Conservation (phyloP, 2,888 invertebrate genomes). For the Kuschelorhynchus macadamiae region DNA sequence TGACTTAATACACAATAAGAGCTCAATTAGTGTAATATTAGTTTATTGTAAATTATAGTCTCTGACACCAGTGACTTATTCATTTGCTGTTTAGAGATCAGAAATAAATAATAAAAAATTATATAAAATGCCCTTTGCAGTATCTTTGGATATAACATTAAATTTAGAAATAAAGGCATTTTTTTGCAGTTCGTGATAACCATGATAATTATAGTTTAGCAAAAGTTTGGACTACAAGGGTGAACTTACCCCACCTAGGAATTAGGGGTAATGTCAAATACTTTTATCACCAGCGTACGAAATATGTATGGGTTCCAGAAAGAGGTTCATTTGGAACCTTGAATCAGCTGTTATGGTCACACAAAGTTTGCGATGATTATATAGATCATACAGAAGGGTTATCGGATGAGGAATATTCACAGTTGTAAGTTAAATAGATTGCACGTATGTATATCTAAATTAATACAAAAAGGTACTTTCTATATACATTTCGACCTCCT, state of each 20-base stretch:
- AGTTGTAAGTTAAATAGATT: constrained; percentile 74
- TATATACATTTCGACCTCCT: too few relatives aligned
- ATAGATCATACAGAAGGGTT: constrained; percentile 72
- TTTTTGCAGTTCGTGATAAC: constrained; percentile 36
- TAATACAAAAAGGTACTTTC: too few relatives aligned
- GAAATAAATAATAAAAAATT: too few relatives aligned
- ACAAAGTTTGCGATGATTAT: constrained; percentile 68
- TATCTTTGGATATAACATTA: too few relatives aligned
- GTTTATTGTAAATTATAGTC: too few relatives aligned
- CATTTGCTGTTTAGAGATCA: too few relatives aligned
- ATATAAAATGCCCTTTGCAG: too few relatives aligned
- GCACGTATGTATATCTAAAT: too few relatives aligned
- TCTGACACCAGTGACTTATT: too few relatives aligned
- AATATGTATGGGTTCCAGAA: constrained; percentile 73
- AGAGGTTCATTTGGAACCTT: constrained; percentile 71
- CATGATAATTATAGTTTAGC: constrained; percentile 26
- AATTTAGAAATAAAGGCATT: too few relatives aligned
- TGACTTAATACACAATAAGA: too few relatives aligned
- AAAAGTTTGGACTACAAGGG: constrained; percentile 8
- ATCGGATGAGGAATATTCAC: constrained; percentile 72
- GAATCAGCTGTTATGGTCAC: constrained; percentile 66
- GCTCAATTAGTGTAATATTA: too few relatives aligned
- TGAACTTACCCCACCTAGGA: constrained; percentile 21
- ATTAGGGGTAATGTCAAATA: constrained; percentile 65
- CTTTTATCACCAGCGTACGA: constrained; percentile 73